Evolutionary conservation across 2,888 invertebrate genomes (phyloP).

Genomic region (Macropis europaea): DNA sequence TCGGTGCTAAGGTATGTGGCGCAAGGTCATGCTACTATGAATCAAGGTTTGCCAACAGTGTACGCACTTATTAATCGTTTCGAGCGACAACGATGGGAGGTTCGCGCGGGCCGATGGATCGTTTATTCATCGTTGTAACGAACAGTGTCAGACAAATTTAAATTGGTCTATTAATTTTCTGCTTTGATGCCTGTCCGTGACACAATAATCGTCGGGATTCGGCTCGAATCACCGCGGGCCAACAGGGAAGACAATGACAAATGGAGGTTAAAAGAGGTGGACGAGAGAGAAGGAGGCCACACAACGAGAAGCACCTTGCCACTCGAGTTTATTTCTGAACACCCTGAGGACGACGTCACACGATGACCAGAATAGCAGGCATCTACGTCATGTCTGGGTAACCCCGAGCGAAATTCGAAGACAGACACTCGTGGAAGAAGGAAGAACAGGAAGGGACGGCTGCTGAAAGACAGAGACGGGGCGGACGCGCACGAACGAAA

Average conservation of each 20-base stretch:
- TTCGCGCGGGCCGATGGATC: not conserved
- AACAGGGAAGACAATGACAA: constrained; percentile 49
- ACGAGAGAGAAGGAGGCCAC: constrained; percentile 37
- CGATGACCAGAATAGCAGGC: constrained; percentile 57
- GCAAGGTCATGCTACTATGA: constrained; percentile 32
- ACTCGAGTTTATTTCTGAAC: constrained; percentile 60
- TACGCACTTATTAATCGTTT: constrained; percentile 20
- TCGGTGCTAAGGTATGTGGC: constrained; percentile 17
- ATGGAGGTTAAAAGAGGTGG: constrained; percentile 50
- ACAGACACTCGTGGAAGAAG: constrained; percentile 31
- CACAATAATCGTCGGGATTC: constrained; percentile 56
- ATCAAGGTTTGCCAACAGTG: constrained; percentile 36
- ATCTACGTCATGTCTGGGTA: constrained; percentile 63
- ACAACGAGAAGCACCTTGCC: constrained; percentile 49
- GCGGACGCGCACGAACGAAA: not conserved
- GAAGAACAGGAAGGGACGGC: not conserved
- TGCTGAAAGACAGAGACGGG: not conserved
- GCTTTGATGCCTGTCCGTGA: constrained; percentile 53
- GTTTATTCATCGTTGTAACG: not conserved
- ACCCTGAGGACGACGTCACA: constrained; percentile 58
- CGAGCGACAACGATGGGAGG: constrained; percentile 5
- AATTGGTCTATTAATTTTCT: constrained; percentile 31
- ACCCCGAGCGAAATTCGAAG: constrained; percentile 53
- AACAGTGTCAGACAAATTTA: constrained; percentile 15
- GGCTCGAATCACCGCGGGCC: constrained; percentile 20